Conservation (phyloP, 2,113 vertebrate genomes). For the Rattus norvegicus region DNA sequence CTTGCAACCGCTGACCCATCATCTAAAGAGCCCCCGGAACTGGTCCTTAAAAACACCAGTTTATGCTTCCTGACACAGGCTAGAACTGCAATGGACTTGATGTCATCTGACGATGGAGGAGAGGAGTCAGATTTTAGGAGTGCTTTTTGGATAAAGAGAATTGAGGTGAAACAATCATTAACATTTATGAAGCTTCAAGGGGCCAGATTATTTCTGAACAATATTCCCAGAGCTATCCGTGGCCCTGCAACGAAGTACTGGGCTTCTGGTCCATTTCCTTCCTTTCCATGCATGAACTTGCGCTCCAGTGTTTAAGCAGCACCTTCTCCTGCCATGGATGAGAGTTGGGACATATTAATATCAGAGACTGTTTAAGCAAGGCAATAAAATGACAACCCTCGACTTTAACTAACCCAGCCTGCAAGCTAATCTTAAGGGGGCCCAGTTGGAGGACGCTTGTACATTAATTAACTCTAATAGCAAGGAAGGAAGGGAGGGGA, state of each 20-base stretch:
- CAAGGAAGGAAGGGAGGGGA: conserved; percentile 49
- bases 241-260: neutral
- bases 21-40: neutral
- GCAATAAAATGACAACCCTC: conserved; percentile 39
- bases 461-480: conserved; percentile 64
- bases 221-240: neutral
- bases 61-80: neutral
- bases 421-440: conserved; percentile 52
- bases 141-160: conserved; percentile 15
- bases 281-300: neutral
- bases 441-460: conserved; percentile 57
- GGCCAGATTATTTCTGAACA: neutral
- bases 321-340: neutral
- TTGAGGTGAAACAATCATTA: too few relatives aligned
- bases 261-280: neutral
- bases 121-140: neutral
- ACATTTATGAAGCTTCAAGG: neutral
- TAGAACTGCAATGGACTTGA: neutral
- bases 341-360: conserved; percentile 69
- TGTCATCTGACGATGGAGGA: neutral
- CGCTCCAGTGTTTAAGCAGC: neutral
- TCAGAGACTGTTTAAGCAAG: conserved; percentile 76
- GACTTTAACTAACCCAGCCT: conserved; percentile 70
- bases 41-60: neutral
- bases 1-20: too few relatives aligned